Evolutionary conservation across 1,140 invertebrate genomes (phyloP).

Genomic region (Rhynchophorus ferrugineus): DNA sequence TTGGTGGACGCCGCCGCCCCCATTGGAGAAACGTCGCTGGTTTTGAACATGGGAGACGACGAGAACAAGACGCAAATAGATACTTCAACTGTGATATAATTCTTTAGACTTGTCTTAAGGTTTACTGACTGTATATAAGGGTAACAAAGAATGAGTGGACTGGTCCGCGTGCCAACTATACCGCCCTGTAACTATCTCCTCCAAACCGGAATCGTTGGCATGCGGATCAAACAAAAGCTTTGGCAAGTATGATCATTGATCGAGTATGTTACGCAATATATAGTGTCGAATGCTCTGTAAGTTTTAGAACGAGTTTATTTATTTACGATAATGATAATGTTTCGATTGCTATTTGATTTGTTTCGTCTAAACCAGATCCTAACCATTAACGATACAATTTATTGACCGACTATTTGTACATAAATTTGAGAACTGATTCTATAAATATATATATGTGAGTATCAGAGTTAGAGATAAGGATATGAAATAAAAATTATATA

Average conservation of each 20-base stretch:
- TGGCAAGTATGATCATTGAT: no score
- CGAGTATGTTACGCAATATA: no score
- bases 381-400: neutral
- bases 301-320: neutral
- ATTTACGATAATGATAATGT: neutral
- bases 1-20: conserved; percentile 52
- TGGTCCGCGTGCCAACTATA: no score
- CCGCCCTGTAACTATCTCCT: no score
- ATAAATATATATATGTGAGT: no score
- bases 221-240: no score
- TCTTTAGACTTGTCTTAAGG: neutral
- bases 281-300: neutral
- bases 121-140: neutral
- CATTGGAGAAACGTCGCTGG: conserved; percentile 48
- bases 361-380: neutral
- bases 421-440: neutral
- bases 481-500: neutral
- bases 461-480: neutral
- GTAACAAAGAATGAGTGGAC: neutral
- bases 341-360: conserved; percentile 1
- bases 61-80: conserved; percentile 13
- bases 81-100: conserved; percentile 25
- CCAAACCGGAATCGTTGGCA: no score
- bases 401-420: neutral
- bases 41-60: conserved; percentile 29